These are phyloP conservation scores for Thereva nobilitata DNA, from an alignment of 2,888 invertebrate genomes.

Conservation along the genomic window DNA sequence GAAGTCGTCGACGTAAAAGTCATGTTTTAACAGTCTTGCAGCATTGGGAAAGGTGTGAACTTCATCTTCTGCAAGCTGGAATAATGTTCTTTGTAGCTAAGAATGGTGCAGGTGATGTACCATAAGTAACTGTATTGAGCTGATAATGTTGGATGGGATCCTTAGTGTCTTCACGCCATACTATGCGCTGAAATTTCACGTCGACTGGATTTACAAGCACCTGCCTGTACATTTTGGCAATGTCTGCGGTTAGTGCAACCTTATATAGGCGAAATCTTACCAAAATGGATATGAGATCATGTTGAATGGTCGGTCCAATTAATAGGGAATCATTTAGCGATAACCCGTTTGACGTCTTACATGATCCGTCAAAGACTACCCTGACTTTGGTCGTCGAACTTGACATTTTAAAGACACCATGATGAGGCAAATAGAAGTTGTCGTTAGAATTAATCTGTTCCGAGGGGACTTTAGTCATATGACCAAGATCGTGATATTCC, in stretches of 20 bases:
- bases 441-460: not conserved
- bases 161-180: constrained; percentile 1
- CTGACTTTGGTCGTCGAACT: too few relatives aligned
- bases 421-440: too few relatives aligned
- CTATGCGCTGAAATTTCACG: not conserved
- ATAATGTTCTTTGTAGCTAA: too few relatives aligned
- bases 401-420: too few relatives aligned
- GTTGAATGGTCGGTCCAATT: not conserved
- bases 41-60: not conserved
- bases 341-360: too few relatives aligned
- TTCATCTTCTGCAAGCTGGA: not conserved
- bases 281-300: too few relatives aligned
- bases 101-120: constrained; percentile 4
- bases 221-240: too few relatives aligned
- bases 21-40: constrained; percentile 6
- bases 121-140: too few relatives aligned
- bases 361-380: too few relatives aligned
- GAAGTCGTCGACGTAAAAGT: not conserved
- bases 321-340: not conserved
- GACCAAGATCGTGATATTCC: not conserved
- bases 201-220: not conserved
- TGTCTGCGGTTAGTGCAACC: constrained; percentile 4
- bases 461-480: not conserved
- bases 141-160: too few relatives aligned
- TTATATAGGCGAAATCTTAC: constrained; percentile 3